Percentiles rank a stretch among this genome's conserved stretches.
Conservation (phyloP, 2,113 vertebrate genomes). For the crab-eating macaque (Macaca fascicularis) region DNA sequence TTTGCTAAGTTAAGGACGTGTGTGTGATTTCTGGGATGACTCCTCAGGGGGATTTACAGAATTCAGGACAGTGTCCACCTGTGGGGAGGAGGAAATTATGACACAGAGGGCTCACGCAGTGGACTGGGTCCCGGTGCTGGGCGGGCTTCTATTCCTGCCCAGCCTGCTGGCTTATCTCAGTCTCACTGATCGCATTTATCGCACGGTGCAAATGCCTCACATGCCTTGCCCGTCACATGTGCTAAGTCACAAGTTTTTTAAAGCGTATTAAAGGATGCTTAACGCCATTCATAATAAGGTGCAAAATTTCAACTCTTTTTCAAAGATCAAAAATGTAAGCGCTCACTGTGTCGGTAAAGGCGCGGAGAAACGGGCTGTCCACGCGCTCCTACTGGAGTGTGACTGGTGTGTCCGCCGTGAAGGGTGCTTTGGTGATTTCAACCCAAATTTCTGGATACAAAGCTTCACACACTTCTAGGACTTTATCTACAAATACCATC, state of each 20-base stretch:
- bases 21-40: not conserved
- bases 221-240: not conserved
- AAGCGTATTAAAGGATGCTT: constrained; percentile 1
- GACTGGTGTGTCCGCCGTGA: rapidly evolving
- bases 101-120: rapidly evolving
- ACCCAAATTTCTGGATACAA: not conserved
- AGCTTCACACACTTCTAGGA: not conserved
- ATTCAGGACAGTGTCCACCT: not conserved
- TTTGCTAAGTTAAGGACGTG: not conserved
- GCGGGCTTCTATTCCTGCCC: not conserved
- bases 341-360: not conserved
- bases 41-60: not conserved
- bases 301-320: not conserved
- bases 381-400: not conserved
- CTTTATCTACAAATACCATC: not conserved
- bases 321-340: not conserved
- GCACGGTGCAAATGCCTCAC: not conserved
- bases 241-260: not conserved
- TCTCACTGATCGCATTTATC: not conserved
- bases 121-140: not conserved
- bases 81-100: too few relatives aligned
- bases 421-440: not conserved
- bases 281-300: not conserved
- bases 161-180: not conserved
- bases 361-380: rapidly evolving